These are phyloP conservation scores for Lontra canadensis DNA, from an alignment of 2,113 vertebrate species.

Conservation along the genomic window DNA sequence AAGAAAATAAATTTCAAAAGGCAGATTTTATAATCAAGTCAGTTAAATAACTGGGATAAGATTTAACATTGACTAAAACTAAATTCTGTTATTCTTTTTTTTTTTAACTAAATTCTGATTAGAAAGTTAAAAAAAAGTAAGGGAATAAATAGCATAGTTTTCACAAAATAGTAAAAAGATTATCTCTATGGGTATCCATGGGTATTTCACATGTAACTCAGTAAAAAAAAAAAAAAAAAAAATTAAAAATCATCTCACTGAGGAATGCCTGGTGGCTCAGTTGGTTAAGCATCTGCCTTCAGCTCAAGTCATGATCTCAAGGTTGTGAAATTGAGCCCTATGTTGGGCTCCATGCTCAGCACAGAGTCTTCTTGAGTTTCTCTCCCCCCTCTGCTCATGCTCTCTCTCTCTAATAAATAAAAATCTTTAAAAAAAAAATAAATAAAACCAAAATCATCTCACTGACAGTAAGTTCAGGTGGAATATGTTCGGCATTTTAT, in stretches of 20 bases:
- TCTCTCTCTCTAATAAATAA: background rate
- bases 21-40: background rate
- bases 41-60: background rate
- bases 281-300: background rate
- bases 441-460: background rate
- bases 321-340: background rate
- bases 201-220: background rate
- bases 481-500: background rate
- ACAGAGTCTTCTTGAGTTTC: background rate
- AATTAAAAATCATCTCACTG: background rate
- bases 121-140: constrained; percentile 28
- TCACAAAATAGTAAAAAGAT: background rate
- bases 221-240: background rate
- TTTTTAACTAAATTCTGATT: background rate
- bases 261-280: background rate
- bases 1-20: constrained; percentile 33
- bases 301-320: background rate
- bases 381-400: background rate
- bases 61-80: constrained; percentile 27
- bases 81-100: background rate
- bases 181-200: background rate
- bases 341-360: background rate
- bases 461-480: background rate
- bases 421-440: background rate
- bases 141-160: background rate